A percentile compares a stretch with the other conserved stretches of the same genome.
phyloP scores from a whole-genome alignment of 2,888 invertebrate species.

The Conomelus anceps region DNA sequence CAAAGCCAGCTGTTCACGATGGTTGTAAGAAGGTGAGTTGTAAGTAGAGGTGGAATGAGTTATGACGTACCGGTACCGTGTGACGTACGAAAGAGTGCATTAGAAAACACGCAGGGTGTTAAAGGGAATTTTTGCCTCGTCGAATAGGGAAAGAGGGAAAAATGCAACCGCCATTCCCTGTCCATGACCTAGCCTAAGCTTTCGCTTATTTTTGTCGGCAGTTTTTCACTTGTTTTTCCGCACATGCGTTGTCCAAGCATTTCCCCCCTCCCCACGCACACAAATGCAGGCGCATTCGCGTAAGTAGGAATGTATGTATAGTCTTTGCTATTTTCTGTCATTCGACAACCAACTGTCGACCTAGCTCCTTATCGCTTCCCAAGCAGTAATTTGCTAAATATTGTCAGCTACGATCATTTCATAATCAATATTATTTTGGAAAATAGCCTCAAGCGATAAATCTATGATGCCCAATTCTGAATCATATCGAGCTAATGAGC shows the following conservation, averaged over 20 bases:
- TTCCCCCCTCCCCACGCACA: background rate
- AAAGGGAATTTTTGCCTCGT: background rate
- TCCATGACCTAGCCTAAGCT: background rate
- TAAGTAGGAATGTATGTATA: too few relatives aligned
- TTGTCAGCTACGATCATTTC: background rate
- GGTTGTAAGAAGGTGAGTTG: background rate
- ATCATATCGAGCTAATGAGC: too few relatives aligned
- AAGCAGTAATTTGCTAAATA: background rate
- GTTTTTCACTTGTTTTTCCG: slow-evolving; percentile 6
- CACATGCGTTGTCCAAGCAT: slow-evolving; percentile 8
- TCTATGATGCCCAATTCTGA: too few relatives aligned
- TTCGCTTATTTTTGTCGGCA: background rate
- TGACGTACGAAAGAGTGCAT: background rate
- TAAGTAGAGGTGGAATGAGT: background rate
- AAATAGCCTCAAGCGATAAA: too few relatives aligned
- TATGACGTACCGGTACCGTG: background rate
- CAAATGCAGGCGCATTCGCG: background rate
- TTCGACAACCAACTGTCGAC: background rate
- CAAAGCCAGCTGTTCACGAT: background rate
- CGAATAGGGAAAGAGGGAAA: background rate
- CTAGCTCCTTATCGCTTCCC: too few relatives aligned
- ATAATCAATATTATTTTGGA: too few relatives aligned
- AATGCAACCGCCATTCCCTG: background rate
- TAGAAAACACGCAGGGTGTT: background rate
- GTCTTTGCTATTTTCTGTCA: background rate